These are phyloP conservation scores for Stegana nigrithorax DNA, from an alignment of 2,888 invertebrate genomes.

Conservation along the genomic window DNA sequence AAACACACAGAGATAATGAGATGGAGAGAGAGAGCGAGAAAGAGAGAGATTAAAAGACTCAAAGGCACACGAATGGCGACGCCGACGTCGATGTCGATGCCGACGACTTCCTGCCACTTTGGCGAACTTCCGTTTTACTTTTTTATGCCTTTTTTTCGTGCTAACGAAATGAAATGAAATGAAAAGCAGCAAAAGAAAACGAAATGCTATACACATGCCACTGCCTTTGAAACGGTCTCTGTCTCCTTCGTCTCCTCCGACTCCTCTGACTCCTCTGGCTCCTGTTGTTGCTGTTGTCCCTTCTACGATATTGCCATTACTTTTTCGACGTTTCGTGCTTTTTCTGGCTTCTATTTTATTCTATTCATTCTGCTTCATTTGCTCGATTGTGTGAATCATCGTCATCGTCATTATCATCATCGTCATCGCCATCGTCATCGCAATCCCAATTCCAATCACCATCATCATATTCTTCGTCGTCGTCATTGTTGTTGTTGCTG, in stretches of 20 bases:
- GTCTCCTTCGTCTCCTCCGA: not conserved
- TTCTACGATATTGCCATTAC: too few relatives aligned
- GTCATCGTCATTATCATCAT: slow-evolving; percentile 31
- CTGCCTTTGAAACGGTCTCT: not conserved
- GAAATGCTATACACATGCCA: not conserved
- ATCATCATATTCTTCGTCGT: not conserved
- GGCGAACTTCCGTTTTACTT: not conserved
- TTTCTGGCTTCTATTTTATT: slow-evolving; percentile 22
- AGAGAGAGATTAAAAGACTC: too few relatives aligned
- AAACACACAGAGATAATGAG: too few relatives aligned
- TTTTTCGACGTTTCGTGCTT: not conserved
- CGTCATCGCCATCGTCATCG: slow-evolving; percentile 31
- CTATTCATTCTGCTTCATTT: slow-evolving; percentile 64
- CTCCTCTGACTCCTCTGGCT: not conserved
- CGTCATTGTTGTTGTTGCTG: slow-evolving; percentile 1
- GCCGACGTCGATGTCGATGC: too few relatives aligned
- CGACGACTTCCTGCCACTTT: slow-evolving; percentile 1
- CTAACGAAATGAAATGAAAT: not conserved
- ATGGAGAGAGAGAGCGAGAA: too few relatives aligned
- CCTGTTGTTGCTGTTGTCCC: not conserved
- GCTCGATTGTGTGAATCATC: slow-evolving; percentile 63
- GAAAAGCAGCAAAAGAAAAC: not conserved
- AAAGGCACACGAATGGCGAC: not conserved
- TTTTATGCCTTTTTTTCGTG: not conserved
- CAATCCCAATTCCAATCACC: slow-evolving; percentile 20